phyloP scores from a whole-genome alignment of 2,888 invertebrate species.

The Andrena camellia region DNA sequence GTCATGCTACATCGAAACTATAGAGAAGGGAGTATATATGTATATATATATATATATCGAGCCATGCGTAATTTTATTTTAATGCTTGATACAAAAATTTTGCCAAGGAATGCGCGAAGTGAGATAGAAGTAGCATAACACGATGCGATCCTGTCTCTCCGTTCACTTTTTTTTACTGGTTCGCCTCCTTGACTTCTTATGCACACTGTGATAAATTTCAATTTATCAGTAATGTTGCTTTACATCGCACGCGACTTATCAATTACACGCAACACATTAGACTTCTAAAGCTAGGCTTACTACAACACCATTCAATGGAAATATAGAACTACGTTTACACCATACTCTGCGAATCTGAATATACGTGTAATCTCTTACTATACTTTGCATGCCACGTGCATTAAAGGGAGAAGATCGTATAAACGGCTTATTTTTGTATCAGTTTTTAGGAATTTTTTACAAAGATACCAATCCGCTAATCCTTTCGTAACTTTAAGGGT shows the following conservation, averaged over 20 bases:
- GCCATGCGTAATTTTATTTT: slow-evolving; percentile 64
- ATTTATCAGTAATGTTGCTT: slow-evolving; percentile 46
- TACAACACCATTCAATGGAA: neutral
- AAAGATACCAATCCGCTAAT: neutral
- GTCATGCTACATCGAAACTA: slow-evolving; percentile 44
- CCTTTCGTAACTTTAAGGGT: too few species aligned
- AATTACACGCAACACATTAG: slow-evolving; percentile 11
- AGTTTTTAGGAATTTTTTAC: too few species aligned
- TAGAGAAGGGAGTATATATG: slow-evolving; percentile 26
- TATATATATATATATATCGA: slow-evolving; percentile 38
- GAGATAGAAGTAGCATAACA: slow-evolving; percentile 28
- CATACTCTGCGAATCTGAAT: neutral
- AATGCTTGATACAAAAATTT: slow-evolving; percentile 60
- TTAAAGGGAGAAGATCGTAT: neutral
- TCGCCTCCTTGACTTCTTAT: slow-evolving; percentile 67
- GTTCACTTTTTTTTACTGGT: slow-evolving; percentile 67
- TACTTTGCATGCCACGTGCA: slow-evolving; percentile 21
- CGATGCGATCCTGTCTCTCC: slow-evolving; percentile 46
- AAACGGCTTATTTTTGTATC: too few species aligned
- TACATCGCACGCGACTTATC: slow-evolving; percentile 21
- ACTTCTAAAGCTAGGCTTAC: slow-evolving; percentile 2
- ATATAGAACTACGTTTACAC: neutral
- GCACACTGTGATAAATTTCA: slow-evolving; percentile 64
- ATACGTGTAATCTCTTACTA: neutral
- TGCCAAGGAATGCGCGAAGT: slow-evolving; percentile 41